Conservation (phyloP, 1,140 invertebrate species). For the Musca domestica region DNA sequence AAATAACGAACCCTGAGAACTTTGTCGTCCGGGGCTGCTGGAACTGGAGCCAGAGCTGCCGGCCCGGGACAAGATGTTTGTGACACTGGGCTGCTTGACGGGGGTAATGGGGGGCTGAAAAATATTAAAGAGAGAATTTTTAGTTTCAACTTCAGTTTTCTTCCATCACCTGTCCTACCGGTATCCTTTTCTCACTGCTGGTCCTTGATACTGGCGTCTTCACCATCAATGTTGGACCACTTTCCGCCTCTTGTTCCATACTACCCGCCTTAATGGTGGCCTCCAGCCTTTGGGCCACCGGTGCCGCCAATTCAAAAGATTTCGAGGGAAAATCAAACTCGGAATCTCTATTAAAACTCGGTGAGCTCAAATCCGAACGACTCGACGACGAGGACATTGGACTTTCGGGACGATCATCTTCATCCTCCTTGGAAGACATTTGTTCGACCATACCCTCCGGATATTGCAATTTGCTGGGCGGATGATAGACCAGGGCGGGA, state of each 20-base stretch:
- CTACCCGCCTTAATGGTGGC: slow-evolving; percentile 48
- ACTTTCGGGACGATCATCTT: slow-evolving; percentile 58
- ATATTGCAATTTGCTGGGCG: slow-evolving; percentile 73
- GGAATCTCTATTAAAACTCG: slow-evolving; percentile 67
- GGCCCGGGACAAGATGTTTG: slow-evolving; percentile 64
- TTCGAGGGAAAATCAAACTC: slow-evolving; percentile 62
- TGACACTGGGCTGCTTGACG: slow-evolving; percentile 63
- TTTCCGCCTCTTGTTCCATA: slow-evolving; percentile 40
- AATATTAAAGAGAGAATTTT: background rate
- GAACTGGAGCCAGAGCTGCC: slow-evolving; percentile 64
- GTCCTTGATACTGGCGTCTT: slow-evolving; percentile 33
- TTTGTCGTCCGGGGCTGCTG: slow-evolving; percentile 61
- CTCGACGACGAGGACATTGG: slow-evolving; percentile 67
- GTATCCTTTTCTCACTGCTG: slow-evolving; percentile 39
- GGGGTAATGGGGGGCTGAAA: slow-evolving; percentile 55
- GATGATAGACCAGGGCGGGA: slow-evolving; percentile 70
- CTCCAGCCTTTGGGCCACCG: slow-evolving; percentile 42
- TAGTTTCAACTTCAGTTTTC: background rate
- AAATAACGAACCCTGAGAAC: slow-evolving; percentile 76
- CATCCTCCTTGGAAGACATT: slow-evolving; percentile 45
- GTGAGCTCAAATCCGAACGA: slow-evolving; percentile 68
- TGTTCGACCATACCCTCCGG: slow-evolving; percentile 59
- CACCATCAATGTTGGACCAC: background rate
- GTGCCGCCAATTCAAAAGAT: slow-evolving; percentile 45
- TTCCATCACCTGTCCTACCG: slow-evolving; percentile 31